A percentile compares a stretch with the other conserved stretches of the same genome.
phyloP scores from a whole-genome alignment of 2,797 vertebrate genomes.

The Picus viridis region DNA sequence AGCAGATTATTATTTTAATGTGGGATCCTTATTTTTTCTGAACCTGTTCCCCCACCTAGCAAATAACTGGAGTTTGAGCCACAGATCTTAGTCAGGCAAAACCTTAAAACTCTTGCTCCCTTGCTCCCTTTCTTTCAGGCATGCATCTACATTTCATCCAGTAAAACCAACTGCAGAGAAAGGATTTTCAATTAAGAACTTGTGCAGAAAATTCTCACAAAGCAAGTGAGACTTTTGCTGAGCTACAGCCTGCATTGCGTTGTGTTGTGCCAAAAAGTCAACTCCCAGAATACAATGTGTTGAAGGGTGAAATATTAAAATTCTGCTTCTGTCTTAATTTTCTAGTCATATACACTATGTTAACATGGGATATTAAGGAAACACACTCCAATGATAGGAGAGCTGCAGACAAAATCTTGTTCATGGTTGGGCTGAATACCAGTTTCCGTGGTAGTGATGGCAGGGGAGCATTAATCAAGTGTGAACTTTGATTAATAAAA shows the following conservation, averaged over 20 bases:
- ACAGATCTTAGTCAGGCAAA: neutral
- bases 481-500: slow-evolving; percentile 50
- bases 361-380: slow-evolving; percentile 57
- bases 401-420: slow-evolving; percentile 42
- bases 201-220: neutral
- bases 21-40: neutral
- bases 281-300: slow-evolving; percentile 10
- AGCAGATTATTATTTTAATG: fast-evolving
- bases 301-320: slow-evolving; percentile 65
- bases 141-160: neutral
- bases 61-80: neutral
- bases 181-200: slow-evolving; percentile 49
- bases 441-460: slow-evolving; percentile 40
- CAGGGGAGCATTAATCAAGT: slow-evolving; percentile 34
- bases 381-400: slow-evolving; percentile 39
- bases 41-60: neutral
- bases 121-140: neutral
- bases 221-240: neutral
- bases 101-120: neutral
- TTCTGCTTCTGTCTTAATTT: slow-evolving; percentile 46
- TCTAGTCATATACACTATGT: slow-evolving; percentile 33
- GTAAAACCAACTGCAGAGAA: neutral
- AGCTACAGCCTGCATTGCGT: neutral
- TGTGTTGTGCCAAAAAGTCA: slow-evolving; percentile 27
- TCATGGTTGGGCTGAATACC: slow-evolving; percentile 53